Percentiles rank a stretch among this genome's conserved stretches.
Conservation (phyloP, 2,888 invertebrate species). For the Syritta pipiens region DNA sequence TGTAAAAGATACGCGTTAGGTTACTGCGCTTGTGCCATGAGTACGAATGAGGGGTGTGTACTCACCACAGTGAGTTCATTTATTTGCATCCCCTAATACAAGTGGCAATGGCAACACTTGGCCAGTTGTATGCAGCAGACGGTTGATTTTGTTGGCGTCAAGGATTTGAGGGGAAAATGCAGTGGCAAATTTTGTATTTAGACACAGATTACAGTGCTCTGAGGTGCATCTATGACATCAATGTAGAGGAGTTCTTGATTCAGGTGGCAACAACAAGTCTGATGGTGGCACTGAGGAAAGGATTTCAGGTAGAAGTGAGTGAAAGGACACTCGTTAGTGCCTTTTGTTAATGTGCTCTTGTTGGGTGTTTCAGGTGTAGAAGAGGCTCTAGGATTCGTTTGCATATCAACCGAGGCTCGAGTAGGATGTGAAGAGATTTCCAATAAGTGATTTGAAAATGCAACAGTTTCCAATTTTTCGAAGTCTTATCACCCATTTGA, state of each 20-base stretch:
- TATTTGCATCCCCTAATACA: background rate
- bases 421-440: no score
- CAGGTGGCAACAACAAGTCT: conserved; percentile 6
- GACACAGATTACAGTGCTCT: background rate
- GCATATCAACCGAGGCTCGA: no score
- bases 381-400: no score
- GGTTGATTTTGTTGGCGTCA: background rate
- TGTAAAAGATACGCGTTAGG: conserved; percentile 2
- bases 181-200: conserved; percentile 11
- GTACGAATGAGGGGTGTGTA: background rate
- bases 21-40: conserved; percentile 35
- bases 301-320: no score
- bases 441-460: no score
- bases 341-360: no score
- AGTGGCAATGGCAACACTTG: background rate
- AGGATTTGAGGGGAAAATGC: conserved; percentile 12
- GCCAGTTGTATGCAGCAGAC: background rate
- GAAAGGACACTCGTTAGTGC: no score
- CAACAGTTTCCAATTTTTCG: no score
- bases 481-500: no score
- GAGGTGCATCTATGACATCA: background rate
- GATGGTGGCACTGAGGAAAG: no score
- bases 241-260: background rate
- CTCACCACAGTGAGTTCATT: conserved; percentile 5
- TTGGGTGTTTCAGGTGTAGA: no score